phyloP scores from a whole-genome alignment of 2,888 invertebrate genomes.

The Tholera decimalis region DNA sequence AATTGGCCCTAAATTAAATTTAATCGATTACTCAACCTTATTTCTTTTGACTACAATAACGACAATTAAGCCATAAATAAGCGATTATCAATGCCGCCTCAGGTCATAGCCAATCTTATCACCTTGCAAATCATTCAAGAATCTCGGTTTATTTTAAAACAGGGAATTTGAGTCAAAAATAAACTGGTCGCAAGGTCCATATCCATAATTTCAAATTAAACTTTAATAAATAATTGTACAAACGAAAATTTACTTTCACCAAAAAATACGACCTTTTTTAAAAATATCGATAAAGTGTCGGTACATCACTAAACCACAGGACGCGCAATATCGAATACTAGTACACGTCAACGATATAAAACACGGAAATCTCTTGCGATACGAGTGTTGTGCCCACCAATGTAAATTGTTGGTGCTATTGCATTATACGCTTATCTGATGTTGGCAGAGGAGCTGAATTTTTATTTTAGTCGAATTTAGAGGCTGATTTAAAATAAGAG shows the following conservation, averaged over 20 bases:
- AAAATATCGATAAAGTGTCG: slow-evolving; percentile 45
- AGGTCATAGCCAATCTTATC: slow-evolving; percentile 1
- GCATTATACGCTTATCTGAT: slow-evolving; percentile 53
- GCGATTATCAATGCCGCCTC: neutral
- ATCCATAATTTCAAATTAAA: slow-evolving; percentile 9
- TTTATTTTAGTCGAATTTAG: slow-evolving; percentile 7
- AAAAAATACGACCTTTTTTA: slow-evolving; percentile 1
- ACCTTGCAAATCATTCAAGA: slow-evolving; percentile 24
- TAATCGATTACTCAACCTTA: slow-evolving; percentile 24
- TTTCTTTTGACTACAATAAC: slow-evolving; percentile 24
- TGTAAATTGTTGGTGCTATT: slow-evolving; percentile 63
- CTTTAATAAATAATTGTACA: neutral
- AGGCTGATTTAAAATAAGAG: neutral
- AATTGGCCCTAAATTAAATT: slow-evolving; percentile 19
- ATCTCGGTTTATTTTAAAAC: slow-evolving; percentile 1
- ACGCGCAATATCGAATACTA: slow-evolving; percentile 84
- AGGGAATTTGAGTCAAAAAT: slow-evolving; percentile 12
- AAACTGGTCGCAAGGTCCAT: slow-evolving; percentile 29
- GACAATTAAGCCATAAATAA: slow-evolving; percentile 16
- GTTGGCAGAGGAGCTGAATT: slow-evolving; percentile 15
- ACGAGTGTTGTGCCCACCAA: slow-evolving; percentile 66
- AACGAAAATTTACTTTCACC: neutral
- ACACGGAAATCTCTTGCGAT: slow-evolving; percentile 74
- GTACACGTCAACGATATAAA: slow-evolving; percentile 83
- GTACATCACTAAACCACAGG: slow-evolving; percentile 68